Evolutionary conservation across 1,140 invertebrate genomes (phyloP).

Genomic region (Achatina immaculata): DNA sequence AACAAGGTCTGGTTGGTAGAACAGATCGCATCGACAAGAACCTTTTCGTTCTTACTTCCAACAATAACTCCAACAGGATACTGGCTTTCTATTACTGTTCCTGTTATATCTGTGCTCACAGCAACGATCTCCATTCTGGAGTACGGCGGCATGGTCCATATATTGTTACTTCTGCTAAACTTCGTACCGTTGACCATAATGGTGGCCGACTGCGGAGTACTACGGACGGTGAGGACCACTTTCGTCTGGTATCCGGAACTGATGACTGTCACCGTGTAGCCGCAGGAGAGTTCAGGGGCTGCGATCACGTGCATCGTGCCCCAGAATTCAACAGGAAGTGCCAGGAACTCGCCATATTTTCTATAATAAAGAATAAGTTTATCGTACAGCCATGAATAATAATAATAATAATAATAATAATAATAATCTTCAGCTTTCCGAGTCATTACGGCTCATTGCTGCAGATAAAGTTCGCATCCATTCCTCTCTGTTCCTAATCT

Average conservation of each 20-base stretch:
- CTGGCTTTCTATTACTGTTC: neutral
- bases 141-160: neutral
- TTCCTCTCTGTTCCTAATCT: too few relatives aligned
- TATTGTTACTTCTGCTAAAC: neutral
- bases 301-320: neutral
- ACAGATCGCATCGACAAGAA: neutral
- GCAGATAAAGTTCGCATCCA: too few relatives aligned
- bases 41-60: neutral
- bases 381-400: too few relatives aligned
- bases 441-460: too few relatives aligned
- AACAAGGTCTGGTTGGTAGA: neutral
- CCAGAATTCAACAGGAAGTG: neutral
- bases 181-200: neutral
- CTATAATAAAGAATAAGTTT: neutral
- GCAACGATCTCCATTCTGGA: neutral
- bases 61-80: neutral
- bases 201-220: neutral
- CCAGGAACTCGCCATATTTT: neutral
- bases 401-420: too few relatives aligned
- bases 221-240: neutral
- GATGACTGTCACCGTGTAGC: constrained; percentile 17
- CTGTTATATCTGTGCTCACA: neutral
- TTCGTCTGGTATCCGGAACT: neutral
- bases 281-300: constrained; percentile 4
- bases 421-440: too few relatives aligned